Evolutionary conservation across 2,797 vertebrate genomes (phyloP).

Genomic region (Tenualosa ilisha): DNA sequence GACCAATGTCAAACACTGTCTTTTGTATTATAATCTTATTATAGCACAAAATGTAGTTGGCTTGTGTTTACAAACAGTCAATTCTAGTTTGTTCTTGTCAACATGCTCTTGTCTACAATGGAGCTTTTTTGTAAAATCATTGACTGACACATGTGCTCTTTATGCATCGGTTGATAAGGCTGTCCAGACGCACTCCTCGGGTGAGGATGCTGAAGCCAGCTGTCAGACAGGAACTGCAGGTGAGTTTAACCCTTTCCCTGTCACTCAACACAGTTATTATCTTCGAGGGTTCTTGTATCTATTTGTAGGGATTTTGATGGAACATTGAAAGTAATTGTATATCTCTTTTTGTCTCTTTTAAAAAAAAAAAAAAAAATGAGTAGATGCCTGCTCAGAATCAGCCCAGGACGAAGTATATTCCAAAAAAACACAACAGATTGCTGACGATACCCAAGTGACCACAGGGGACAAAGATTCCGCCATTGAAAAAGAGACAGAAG

Average conservation of each 20-base stretch:
- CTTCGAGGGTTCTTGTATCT: background rate
- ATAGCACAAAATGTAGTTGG: background rate
- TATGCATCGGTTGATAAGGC: constrained; percentile 64
- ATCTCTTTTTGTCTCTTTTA: constrained; percentile 3
- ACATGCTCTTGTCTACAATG: background rate
- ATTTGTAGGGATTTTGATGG: background rate
- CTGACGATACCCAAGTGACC: constrained; percentile 49
- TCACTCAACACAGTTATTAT: background rate
- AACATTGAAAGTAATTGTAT: background rate
- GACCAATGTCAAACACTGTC: background rate
- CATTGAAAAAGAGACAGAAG: constrained; percentile 63
- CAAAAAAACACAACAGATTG: constrained; percentile 55
- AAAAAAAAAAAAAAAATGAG: background rate
- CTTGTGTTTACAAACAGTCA: background rate
- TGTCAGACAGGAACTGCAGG: constrained; percentile 61
- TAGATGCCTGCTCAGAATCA: constrained; percentile 54
- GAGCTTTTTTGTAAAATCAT: background rate
- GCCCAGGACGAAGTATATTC: constrained; percentile 61
- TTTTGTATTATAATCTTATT: background rate
- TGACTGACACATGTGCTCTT: constrained; percentile 23
- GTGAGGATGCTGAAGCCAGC: constrained; percentile 56
- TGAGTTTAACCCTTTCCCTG: constrained; percentile 50
- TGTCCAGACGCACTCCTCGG: constrained; percentile 63
- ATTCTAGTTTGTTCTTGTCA: background rate
- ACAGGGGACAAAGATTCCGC: constrained; percentile 42